Conservation (phyloP, 2,113 vertebrate species). For the Hemiprocne comata region DNA sequence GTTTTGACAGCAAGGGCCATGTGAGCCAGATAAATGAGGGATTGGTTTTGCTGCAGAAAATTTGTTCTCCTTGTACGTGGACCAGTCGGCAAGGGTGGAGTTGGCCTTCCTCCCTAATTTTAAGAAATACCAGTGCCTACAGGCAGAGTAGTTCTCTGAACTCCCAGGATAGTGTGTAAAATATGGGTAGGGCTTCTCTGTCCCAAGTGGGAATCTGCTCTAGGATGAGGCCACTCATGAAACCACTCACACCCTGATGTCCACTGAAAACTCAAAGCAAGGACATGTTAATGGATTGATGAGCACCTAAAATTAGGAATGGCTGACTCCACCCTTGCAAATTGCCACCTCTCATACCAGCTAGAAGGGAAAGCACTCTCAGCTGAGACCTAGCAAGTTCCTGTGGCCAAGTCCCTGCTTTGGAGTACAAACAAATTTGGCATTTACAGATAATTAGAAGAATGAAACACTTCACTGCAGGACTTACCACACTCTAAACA, state of each 20-base stretch:
- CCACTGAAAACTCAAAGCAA: background rate
- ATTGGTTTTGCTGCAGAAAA: background rate
- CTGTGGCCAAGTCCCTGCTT: background rate
- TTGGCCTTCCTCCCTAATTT: background rate
- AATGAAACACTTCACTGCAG: background rate
- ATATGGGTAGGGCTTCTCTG: background rate
- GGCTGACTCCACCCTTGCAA: background rate
- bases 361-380: fast-evolving
- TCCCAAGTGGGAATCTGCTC: background rate
- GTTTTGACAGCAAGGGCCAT: background rate
- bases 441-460: background rate
- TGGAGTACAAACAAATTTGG: background rate
- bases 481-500: background rate
- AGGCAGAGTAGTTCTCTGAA: background rate
- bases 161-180: background rate
- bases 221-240: background rate
- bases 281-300: background rate
- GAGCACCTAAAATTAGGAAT: background rate
- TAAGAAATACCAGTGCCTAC: background rate
- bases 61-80: background rate
- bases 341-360: background rate
- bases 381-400: background rate
- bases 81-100: background rate
- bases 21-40: background rate
- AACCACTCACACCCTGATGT: fast-evolving